Conservation (phyloP, 2,888 invertebrate species). For the Andrena fulva region DNA sequence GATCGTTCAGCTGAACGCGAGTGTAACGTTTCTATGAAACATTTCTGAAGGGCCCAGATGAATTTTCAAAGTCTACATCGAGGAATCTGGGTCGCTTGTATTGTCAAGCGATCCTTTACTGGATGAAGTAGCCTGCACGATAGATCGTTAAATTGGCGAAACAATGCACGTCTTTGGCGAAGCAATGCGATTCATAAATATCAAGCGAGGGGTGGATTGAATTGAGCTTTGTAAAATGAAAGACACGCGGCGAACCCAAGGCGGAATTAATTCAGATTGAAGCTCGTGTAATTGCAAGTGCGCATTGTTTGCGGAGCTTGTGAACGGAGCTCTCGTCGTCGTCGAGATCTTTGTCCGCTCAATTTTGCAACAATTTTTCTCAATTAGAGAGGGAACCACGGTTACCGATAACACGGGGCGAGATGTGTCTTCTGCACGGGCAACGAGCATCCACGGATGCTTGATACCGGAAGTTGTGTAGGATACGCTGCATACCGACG, state of each 20-base stretch:
- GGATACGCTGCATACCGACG: conserved; percentile 50
- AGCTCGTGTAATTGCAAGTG: conserved; percentile 1
- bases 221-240: background rate
- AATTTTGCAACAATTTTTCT: conserved; percentile 44
- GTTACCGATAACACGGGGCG: conserved; percentile 16
- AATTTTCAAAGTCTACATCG: too few relatives aligned
- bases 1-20: background rate
- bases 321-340: background rate
- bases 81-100: too few relatives aligned
- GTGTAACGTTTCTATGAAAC: background rate
- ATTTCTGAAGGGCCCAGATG: background rate
- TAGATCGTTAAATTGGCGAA: too few relatives aligned
- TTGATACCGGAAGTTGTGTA: conserved; percentile 55
- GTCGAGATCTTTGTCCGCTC: background rate
- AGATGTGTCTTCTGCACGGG: conserved; percentile 46
- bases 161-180: too few relatives aligned
- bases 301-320: background rate
- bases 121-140: too few relatives aligned
- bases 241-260: background rate
- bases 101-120: too few relatives aligned
- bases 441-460: conserved; percentile 55
- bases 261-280: conserved; percentile 15
- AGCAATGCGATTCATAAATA: background rate
- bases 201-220: background rate
- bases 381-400: conserved; percentile 39